Evolutionary conservation across 2,888 invertebrate genomes (phyloP).

Genomic region (Pycnomerus fuliginosus): DNA sequence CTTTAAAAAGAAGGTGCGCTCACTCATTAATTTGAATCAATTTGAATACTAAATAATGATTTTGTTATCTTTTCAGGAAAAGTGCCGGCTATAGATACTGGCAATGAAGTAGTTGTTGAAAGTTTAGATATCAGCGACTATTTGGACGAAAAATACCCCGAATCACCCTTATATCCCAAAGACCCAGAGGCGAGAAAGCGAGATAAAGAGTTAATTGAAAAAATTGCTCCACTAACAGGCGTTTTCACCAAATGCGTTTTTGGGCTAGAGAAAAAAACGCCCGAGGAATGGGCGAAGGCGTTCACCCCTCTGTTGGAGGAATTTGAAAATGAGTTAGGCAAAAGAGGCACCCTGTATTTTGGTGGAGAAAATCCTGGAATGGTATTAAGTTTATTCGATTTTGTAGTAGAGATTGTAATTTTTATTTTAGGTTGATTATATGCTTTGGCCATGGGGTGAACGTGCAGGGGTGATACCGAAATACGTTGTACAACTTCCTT

Average conservation of each 20-base stretch:
- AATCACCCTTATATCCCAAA: slow-evolving; percentile 54
- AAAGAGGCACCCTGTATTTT: slow-evolving; percentile 40
- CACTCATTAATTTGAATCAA: too few relatives aligned
- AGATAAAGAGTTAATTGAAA: slow-evolving; percentile 43
- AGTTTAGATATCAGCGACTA: slow-evolving; percentile 58
- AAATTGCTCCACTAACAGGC: slow-evolving; percentile 34
- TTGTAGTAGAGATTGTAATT: too few relatives aligned
- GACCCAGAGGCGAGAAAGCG: slow-evolving; percentile 43
- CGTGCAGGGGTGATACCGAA: too few relatives aligned
- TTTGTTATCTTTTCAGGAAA: slow-evolving; percentile 42
- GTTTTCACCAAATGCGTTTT: slow-evolving; percentile 37
- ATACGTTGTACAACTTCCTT: too few relatives aligned
- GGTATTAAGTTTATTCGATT: slow-evolving; percentile 34
- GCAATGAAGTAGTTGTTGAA: slow-evolving; percentile 54
- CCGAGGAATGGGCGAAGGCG: slow-evolving; percentile 42
- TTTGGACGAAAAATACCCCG: slow-evolving; percentile 56
- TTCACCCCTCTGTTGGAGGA: slow-evolving; percentile 38
- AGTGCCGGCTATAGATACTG: slow-evolving; percentile 51
- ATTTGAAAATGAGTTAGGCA: slow-evolving; percentile 43
- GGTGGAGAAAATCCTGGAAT: slow-evolving; percentile 46
- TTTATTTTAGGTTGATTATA: slow-evolving; percentile 46
- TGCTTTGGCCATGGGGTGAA: slow-evolving; percentile 50
- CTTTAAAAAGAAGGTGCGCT: too few relatives aligned
- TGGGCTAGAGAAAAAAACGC: slow-evolving; percentile 33
- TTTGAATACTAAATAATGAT: not conserved